phyloP scores from a whole-genome alignment of 2,113 vertebrate species.

The Crocuta crocuta region DNA sequence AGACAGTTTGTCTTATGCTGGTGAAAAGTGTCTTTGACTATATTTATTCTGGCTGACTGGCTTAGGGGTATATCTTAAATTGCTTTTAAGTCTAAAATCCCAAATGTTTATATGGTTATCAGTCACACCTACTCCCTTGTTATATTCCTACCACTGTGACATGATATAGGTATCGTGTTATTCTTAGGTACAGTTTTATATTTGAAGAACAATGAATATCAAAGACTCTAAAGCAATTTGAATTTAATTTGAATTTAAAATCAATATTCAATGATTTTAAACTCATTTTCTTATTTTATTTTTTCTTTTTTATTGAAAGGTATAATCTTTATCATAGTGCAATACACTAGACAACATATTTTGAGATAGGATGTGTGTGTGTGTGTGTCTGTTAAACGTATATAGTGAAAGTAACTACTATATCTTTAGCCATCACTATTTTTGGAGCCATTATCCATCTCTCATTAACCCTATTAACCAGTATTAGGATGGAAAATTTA shows the following conservation, averaged over 20 bases:
- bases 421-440: not conserved
- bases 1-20: not conserved
- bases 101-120: not conserved
- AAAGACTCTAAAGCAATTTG: not conserved
- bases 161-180: not conserved
- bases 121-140: not conserved
- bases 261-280: not conserved
- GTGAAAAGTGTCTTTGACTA: not conserved
- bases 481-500: not conserved
- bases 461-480: not conserved
- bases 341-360: not conserved
- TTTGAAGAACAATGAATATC: not conserved
- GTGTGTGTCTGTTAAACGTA: not conserved
- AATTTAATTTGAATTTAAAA: no score
- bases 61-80: not conserved
- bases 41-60: not conserved
- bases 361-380: not conserved
- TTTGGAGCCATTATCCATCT: not conserved
- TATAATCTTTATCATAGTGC: not conserved
- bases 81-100: not conserved
- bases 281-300: not conserved
- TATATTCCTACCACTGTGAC: not conserved
- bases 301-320: not conserved
- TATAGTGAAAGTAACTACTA: not conserved
- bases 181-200: not conserved